phyloP scores from a whole-genome alignment of 2,113 vertebrate genomes.

The Campylorhamphus procurvoides region DNA sequence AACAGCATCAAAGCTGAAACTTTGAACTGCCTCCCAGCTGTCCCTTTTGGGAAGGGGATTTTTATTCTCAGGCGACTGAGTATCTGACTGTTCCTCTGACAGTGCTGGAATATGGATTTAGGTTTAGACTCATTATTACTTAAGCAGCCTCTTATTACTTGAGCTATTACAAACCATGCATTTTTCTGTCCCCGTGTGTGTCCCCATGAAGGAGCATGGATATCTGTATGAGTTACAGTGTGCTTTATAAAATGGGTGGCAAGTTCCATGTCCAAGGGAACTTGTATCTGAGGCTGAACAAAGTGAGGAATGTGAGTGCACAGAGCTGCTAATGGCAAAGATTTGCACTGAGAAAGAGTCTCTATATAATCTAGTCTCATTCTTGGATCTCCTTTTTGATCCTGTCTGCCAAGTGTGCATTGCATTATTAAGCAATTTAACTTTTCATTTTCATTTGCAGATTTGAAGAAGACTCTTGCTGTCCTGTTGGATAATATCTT shows the following conservation, averaged over 20 bases:
- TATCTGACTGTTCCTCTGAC: background rate
- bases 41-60: background rate
- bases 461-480: conserved; percentile 97
- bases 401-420: background rate
- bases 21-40: background rate
- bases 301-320: background rate
- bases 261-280: background rate
- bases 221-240: background rate
- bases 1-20: too few species aligned
- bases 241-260: background rate
- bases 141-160: background rate
- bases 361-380: background rate
- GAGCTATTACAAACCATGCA: background rate
- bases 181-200: background rate
- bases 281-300: background rate
- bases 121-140: background rate
- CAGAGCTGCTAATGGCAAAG: background rate
- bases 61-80: background rate
- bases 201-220: background rate
- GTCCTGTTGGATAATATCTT: conserved; percentile 97
- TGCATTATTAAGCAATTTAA: background rate
- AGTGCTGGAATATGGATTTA: background rate
- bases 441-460: conserved; percentile 69
- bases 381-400: background rate
- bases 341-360: background rate